Conservation (phyloP, 2,113 vertebrate species). For the Dolichotis patagonum region DNA sequence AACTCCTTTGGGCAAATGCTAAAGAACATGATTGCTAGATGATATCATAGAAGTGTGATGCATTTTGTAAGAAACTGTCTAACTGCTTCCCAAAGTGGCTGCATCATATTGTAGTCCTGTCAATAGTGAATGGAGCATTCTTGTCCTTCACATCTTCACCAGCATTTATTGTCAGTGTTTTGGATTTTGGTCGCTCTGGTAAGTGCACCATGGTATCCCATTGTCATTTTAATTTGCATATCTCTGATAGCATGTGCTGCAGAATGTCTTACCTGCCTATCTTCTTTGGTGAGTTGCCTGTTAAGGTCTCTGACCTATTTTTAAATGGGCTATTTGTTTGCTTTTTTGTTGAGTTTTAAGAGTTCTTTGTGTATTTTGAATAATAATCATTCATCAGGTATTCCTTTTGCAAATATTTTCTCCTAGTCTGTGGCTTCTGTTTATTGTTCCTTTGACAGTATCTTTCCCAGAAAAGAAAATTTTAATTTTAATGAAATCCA, state of each 20-base stretch:
- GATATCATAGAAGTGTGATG: background rate
- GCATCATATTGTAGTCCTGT: too few relatives aligned
- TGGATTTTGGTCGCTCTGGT: background rate
- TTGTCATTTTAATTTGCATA: background rate
- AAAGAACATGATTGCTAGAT: background rate
- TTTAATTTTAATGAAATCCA: conserved; percentile 41
- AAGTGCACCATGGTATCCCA: background rate
- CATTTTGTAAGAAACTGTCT: background rate
- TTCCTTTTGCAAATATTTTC: conserved; percentile 38
- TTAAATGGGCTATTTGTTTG: background rate
- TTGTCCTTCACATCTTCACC: background rate
- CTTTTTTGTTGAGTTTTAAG: background rate
- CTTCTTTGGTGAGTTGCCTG: background rate
- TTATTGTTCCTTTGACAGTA: conserved; percentile 22
- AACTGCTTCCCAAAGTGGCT: background rate
- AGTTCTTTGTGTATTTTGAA: background rate
- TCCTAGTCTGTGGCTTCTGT: background rate
- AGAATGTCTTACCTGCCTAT: background rate
- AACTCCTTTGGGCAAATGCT: background rate
- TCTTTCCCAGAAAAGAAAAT: conserved; percentile 5
- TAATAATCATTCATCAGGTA: conserved; percentile 14
- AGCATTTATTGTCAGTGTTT: background rate
- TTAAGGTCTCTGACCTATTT: background rate
- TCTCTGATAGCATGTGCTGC: background rate
- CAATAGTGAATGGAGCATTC: rapidly evolving